These are phyloP conservation scores for Gila orcuttii DNA, from an alignment of 2,113 vertebrate species.

Conservation along the genomic window DNA sequence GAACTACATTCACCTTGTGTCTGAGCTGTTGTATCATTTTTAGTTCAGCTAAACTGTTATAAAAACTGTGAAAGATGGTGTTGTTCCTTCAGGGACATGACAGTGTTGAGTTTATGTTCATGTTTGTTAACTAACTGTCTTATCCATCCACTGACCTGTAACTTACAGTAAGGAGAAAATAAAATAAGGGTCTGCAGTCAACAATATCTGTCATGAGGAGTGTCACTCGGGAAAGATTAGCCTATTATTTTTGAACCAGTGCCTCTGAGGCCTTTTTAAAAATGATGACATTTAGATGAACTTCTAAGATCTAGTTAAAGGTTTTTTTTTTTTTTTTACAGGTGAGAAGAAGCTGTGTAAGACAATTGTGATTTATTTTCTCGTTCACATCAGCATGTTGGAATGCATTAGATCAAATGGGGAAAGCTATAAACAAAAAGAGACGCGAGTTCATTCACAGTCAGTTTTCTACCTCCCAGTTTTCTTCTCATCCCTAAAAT, in stretches of 20 bases:
- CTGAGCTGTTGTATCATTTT: neutral
- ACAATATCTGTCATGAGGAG: neutral
- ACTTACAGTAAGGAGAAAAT: slow-evolving; percentile 5
- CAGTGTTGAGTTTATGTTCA: neutral
- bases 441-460: neutral
- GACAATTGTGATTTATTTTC: neutral
- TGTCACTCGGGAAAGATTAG: neutral
- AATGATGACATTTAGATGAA: neutral
- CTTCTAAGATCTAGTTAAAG: neutral
- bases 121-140: neutral
- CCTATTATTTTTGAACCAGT: neutral
- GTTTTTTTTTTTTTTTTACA: slow-evolving; percentile 5
- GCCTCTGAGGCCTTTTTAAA: neutral
- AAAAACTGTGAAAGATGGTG: neutral
- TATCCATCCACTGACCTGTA: slow-evolving; percentile 9
- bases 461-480: neutral
- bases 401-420: neutral
- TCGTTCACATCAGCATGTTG: neutral
- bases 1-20: neutral
- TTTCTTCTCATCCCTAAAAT: slow-evolving; percentile 1
- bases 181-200: slow-evolving; percentile 21
- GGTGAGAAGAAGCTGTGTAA: slow-evolving; percentile 2
- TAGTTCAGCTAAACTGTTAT: neutral
- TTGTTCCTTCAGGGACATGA: neutral
- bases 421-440: slow-evolving; percentile 11